Conservation (phyloP, 2,113 vertebrate species). For the Vidua chalybeata region DNA sequence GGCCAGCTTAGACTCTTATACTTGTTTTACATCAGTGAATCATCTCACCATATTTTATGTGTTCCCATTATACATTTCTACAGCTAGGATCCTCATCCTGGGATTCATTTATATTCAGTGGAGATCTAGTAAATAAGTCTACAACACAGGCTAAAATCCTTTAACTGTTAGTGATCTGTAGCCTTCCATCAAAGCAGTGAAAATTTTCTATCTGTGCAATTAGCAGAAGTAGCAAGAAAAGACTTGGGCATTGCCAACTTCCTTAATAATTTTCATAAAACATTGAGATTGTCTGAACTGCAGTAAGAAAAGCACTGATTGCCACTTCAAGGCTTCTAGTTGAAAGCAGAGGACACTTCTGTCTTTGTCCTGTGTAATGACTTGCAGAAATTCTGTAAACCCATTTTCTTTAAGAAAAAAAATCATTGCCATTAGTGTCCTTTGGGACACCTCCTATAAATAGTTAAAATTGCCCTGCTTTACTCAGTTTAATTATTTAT, state of each 20-base stretch:
- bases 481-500: conserved; percentile 47
- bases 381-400: not conserved
- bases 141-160: not conserved
- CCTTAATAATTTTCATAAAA: not conserved
- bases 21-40: not conserved
- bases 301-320: not conserved
- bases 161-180: not conserved
- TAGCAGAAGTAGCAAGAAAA: not conserved
- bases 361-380: not conserved
- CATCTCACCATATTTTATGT: not conserved
- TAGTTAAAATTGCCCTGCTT: conserved; percentile 21
- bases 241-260: not conserved
- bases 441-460: conserved; percentile 26
- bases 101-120: not conserved
- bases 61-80: not conserved
- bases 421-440: not conserved
- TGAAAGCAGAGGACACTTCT: not conserved
- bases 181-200: not conserved
- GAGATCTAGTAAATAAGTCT: not conserved
- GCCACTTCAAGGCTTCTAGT: not conserved
- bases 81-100: not conserved
- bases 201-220: not conserved
- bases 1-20: not conserved
- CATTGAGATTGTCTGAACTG: not conserved
- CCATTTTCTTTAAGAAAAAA: conserved; percentile 9